Conservation (phyloP, 2,113 vertebrate species). For the Ellobius talpinus region DNA sequence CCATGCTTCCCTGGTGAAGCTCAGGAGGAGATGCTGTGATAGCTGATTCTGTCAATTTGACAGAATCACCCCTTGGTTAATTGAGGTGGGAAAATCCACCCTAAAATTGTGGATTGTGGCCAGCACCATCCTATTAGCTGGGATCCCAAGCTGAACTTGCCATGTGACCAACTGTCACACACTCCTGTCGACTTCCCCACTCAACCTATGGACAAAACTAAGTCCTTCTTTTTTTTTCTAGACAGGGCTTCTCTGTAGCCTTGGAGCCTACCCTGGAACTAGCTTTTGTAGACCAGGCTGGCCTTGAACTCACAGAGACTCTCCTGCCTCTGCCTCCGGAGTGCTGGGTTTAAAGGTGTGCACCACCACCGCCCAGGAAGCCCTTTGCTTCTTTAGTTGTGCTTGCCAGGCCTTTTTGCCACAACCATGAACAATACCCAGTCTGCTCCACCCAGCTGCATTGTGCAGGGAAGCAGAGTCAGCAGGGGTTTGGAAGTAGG, state of each 20-base stretch:
- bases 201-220: neutral
- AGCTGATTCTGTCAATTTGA: neutral
- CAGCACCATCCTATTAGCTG: neutral
- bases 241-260: too few species aligned
- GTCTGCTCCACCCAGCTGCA: accelerated
- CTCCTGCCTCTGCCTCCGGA: too few species aligned
- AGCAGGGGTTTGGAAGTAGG: too few species aligned
- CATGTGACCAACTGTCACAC: neutral
- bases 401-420: neutral
- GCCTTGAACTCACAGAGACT: too few species aligned
- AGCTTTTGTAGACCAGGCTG: too few species aligned
- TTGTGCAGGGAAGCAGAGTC: neutral
- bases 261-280: too few species aligned
- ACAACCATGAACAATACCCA: neutral
- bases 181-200: neutral
- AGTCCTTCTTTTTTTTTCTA: too few species aligned
- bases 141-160: neutral
- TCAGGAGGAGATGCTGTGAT: neutral
- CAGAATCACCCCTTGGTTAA: neutral
- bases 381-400: neutral
- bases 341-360: too few species aligned
- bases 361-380: too few species aligned
- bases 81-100: neutral
- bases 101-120: too few species aligned
- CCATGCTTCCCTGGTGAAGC: neutral